Evolutionary conservation across 2,888 invertebrate genomes (phyloP).

Genomic region (Eueremaeus valkanovi): DNA sequence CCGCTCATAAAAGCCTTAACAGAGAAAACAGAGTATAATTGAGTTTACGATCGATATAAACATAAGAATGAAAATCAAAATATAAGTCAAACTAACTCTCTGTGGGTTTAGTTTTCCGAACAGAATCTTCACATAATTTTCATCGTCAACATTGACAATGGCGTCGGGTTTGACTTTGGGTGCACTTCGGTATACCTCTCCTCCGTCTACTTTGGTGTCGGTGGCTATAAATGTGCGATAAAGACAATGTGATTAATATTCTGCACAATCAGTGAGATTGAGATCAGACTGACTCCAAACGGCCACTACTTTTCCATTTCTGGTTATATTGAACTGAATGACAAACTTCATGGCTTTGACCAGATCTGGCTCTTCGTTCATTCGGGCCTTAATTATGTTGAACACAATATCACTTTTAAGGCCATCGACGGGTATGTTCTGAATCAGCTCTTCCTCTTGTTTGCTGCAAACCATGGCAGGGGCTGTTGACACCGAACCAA

Average conservation of each 20-base stretch:
- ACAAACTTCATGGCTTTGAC: conserved; percentile 76
- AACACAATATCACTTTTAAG: conserved; percentile 76
- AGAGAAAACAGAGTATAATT: conserved; percentile 51
- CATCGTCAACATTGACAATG: conserved; percentile 76
- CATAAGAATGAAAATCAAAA: background rate
- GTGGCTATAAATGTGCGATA: conserved; percentile 58
- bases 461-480: background rate
- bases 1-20: conserved; percentile 76
- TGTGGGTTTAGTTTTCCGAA: conserved; percentile 55
- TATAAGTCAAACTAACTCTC: conserved; percentile 50
- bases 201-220: conserved; percentile 67
- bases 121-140: conserved; percentile 73
- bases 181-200: conserved; percentile 66
- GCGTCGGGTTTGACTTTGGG: conserved; percentile 67
- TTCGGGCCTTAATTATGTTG: conserved; percentile 66
- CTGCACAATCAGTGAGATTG: background rate
- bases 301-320: conserved; percentile 70
- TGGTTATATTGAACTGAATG: conserved; percentile 77
- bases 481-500: background rate
- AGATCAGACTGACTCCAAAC: conserved; percentile 76
- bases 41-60: too few relatives aligned
- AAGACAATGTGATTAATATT: too few relatives aligned
- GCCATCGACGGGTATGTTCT: conserved; percentile 41
- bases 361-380: conserved; percentile 66
- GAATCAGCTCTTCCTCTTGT: background rate